A percentile compares a stretch with the other conserved stretches of the same genome.
Evolutionary conservation across 2,888 invertebrate species (phyloP).

Genomic region (Anthoptus insignis): DNA sequence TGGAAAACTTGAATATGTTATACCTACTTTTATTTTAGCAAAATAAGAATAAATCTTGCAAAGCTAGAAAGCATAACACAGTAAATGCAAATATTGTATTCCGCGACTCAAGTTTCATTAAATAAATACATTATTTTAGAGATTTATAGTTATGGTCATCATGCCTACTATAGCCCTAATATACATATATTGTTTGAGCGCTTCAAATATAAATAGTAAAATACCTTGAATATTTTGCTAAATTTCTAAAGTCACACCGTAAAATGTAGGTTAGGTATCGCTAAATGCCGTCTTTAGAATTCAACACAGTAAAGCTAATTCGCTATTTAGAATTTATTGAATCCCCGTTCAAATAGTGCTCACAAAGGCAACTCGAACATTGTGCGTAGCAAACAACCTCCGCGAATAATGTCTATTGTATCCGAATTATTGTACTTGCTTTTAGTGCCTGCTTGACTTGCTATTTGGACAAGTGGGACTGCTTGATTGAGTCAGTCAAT

Average conservation of each 20-base stretch:
- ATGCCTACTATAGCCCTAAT: too few relatives aligned
- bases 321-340: slow-evolving; percentile 35
- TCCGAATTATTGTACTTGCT: slow-evolving; percentile 29
- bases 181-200: too few relatives aligned
- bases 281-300: slow-evolving; percentile 9
- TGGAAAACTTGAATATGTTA: too few relatives aligned
- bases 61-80: too few relatives aligned
- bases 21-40: too few relatives aligned
- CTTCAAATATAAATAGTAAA: not conserved
- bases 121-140: too few relatives aligned
- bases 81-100: too few relatives aligned
- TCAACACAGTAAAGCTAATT: slow-evolving; percentile 26
- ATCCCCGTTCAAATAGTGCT: slow-evolving; percentile 24
- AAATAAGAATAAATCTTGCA: too few relatives aligned
- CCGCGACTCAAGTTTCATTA: too few relatives aligned
- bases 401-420: slow-evolving; percentile 33
- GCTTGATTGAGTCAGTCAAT: slow-evolving; percentile 16
- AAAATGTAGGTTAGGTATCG: not conserved
- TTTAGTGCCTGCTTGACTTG: slow-evolving; percentile 24
- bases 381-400: slow-evolving; percentile 31
- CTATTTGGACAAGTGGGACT: slow-evolving; percentile 9
- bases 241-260: not conserved
- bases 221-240: not conserved
- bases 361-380: slow-evolving; percentile 27
- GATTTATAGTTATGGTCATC: too few relatives aligned